Percentiles rank a stretch among this genome's conserved stretches.
phyloP scores from a whole-genome alignment of 2,888 invertebrate genomes.

The Vannuccia rotundouncinata region DNA sequence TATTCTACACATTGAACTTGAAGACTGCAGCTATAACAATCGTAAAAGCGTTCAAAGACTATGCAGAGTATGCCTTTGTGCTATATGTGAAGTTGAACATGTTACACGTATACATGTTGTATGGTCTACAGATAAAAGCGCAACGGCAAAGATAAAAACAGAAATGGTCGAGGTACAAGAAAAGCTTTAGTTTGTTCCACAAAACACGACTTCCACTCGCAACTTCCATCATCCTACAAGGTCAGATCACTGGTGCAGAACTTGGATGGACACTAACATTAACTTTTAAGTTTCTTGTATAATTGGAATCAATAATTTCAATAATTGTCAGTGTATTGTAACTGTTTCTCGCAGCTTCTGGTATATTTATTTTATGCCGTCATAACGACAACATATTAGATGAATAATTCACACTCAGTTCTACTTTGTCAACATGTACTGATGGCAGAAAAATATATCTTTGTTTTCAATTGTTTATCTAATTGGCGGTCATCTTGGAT shows the following conservation, averaged over 20 bases:
- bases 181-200: not conserved
- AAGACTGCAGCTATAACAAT: slow-evolving; percentile 40
- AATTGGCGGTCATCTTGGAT: too few relatives aligned
- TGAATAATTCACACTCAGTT: too few relatives aligned
- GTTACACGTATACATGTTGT: slow-evolving; percentile 41
- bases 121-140: slow-evolving; percentile 41
- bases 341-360: too few relatives aligned
- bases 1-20: slow-evolving; percentile 40
- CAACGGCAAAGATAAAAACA: not conserved
- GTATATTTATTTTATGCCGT: too few relatives aligned
- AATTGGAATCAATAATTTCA: too few relatives aligned
- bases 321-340: too few relatives aligned
- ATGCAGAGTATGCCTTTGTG: slow-evolving; percentile 38
- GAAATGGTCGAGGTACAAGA: not conserved
- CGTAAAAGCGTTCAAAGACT: slow-evolving; percentile 37
- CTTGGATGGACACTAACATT: not conserved
- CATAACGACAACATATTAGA: too few relatives aligned
- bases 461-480: too few relatives aligned
- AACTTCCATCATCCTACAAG: not conserved
- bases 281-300: too few relatives aligned
- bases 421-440: too few relatives aligned
- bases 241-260: not conserved
- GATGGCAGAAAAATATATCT: too few relatives aligned
- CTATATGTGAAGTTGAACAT: slow-evolving; percentile 38
- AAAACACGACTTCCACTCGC: not conserved